Base-by-base conservation (phyloP, 2,797 vertebrate genomes). In the Gadopsis marmoratus region DNA sequence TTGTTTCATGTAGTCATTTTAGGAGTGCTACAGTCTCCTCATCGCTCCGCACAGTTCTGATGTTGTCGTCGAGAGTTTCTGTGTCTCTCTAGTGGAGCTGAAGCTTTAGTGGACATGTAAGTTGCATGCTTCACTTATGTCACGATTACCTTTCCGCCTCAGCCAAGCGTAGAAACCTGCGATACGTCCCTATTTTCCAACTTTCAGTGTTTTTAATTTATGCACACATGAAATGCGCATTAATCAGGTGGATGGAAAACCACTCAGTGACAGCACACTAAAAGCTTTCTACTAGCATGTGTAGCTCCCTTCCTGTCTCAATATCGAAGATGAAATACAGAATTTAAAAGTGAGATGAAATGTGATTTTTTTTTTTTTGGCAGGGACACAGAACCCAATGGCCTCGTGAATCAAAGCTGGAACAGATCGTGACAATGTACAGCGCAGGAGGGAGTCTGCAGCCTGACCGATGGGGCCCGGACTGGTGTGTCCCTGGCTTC, bases 281-380 rank as follows among this genome's bases (percentile, higher is more conserved):
- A 17, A 64, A 12, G 26, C 17, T 48, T 48, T 35, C 31, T 19
- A 37, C 37, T 26, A 5, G 26, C 10, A 50, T 14, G 37, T 48
- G 11, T 55, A 41, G 1, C 16, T 41, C 43, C n/a, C n/a, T 4
- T 74, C 7, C 10, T 64, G 55, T 58, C 51, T 48, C 4, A 21
- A 10, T 26, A 26, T 53, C 5, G 19, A 58, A 5, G 7, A 31
- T 47, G 29, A 11, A 23, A 50, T 33, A 19, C 17, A 9, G 6
- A 19, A 7, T 70, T 45, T 29, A 60, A 50, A 71, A 61, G 41
- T 31, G 17, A 67, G 12, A 53, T 56, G 11, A 74, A 56, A 56
- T 71, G 16, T 58, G 56, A 67, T 58, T 75, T 47, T 37, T 23
- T 54, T 33, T n/a, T 56, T 51, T 37, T 33, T 13, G 13, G 48